Evolutionary conservation across 2,113 vertebrate genomes (phyloP).

Genomic region (Sardina pilchardus): DNA sequence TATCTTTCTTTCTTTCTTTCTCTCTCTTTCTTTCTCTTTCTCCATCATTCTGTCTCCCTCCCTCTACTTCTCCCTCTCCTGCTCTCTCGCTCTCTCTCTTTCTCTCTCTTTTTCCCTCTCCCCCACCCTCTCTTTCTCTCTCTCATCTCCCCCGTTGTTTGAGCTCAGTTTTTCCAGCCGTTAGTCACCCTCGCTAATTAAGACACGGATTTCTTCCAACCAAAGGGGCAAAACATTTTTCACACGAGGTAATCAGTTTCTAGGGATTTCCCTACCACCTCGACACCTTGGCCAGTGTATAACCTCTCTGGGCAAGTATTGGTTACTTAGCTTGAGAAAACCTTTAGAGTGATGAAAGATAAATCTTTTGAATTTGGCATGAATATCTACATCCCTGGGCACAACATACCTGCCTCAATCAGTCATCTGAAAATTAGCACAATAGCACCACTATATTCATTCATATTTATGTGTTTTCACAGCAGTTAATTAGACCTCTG

Average conservation of each 20-base stretch:
- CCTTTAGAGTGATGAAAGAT: slow-evolving; percentile 37
- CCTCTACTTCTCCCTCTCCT: neutral
- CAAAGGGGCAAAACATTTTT: slow-evolving; percentile 54
- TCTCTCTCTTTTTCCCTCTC: slow-evolving; percentile 45
- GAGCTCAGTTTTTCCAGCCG: slow-evolving; percentile 66
- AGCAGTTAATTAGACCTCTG: neutral
- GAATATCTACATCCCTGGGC: neutral
- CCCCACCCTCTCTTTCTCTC: neutral
- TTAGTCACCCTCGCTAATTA: slow-evolving; percentile 55
- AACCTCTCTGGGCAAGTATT: neutral
- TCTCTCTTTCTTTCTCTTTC: slow-evolving; percentile 14
- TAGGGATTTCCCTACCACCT: neutral
- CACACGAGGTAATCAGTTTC: slow-evolving; percentile 34
- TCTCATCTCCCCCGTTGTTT: slow-evolving; percentile 39
- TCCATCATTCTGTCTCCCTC: slow-evolving; percentile 6
- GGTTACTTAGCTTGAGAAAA: neutral
- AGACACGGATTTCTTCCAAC: slow-evolving; percentile 41
- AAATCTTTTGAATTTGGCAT: neutral
- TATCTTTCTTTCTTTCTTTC: slow-evolving; percentile 44
- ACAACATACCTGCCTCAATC: neutral
- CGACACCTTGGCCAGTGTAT: neutral
- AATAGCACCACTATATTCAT: neutral
- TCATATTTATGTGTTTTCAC: neutral
- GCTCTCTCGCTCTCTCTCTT: slow-evolving; percentile 35
- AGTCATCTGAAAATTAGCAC: neutral